Conservation (phyloP, 2,888 invertebrate genomes). For the Kryphioiulus occultus region DNA sequence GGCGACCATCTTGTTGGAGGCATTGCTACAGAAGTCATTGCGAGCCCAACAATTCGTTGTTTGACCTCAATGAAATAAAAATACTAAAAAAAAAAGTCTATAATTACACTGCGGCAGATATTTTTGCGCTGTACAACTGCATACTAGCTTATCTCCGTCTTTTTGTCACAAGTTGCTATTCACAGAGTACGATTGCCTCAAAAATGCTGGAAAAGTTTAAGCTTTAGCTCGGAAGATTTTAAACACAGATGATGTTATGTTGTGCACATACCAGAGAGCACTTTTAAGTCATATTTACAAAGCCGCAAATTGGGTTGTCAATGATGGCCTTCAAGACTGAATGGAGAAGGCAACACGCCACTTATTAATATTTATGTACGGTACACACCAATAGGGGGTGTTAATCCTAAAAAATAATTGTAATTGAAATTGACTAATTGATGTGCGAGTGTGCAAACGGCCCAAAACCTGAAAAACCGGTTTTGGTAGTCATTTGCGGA, state of each 20-base stretch:
- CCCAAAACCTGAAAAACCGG: no score
- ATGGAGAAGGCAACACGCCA: no score
- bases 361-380: no score
- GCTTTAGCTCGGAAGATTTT: not conserved
- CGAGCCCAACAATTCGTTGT: not conserved
- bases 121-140: not conserved
- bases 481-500: no score
- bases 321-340: not conserved
- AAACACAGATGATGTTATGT: not conserved
- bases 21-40: not conserved
- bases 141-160: not conserved
- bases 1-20: not conserved
- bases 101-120: constrained; percentile 13
- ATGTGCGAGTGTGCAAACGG: no score
- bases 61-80: constrained; percentile 24
- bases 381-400: no score
- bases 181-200: not conserved
- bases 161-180: not conserved
- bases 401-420: no score
- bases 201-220: not conserved
- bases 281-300: not conserved
- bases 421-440: no score
- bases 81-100: not conserved
- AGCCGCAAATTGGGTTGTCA: not conserved
- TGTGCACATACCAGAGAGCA: not conserved